A percentile compares a stretch with the other conserved stretches of the same genome.
These are phyloP conservation scores for Tinamus guttatus DNA, from an alignment of 2,113 vertebrate genomes.

Conservation along the genomic window DNA sequence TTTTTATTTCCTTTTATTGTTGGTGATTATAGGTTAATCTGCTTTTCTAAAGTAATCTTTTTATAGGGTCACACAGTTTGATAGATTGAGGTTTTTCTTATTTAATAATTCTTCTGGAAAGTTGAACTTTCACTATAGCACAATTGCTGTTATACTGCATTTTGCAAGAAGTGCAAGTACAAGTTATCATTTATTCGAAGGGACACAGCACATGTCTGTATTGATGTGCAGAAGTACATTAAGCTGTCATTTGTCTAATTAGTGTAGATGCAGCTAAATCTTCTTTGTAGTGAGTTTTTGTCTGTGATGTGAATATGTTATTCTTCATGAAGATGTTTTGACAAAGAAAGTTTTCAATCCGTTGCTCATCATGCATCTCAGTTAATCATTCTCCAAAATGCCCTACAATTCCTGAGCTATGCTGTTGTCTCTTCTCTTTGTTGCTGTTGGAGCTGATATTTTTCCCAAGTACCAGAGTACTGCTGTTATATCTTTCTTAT, in stretches of 20 bases:
- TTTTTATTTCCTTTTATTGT: constrained; percentile 65
- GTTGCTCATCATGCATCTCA: neutral
- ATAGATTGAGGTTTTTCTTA: constrained; percentile 29
- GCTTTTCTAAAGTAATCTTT: constrained; percentile 2
- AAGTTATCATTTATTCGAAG: neutral
- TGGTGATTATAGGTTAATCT: constrained; percentile 58
- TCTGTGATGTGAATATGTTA: neutral
- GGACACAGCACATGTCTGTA: neutral
- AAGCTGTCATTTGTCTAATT: neutral
- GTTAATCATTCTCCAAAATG: neutral
- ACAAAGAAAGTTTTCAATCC: neutral
- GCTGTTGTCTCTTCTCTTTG: neutral
- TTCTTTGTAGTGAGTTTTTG: constrained; percentile 12
- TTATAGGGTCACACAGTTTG: neutral
- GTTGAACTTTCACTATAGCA: neutral
- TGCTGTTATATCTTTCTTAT: neutral
- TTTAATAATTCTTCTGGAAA: constrained; percentile 28
- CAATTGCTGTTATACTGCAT: neutral
- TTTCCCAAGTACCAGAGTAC: neutral
- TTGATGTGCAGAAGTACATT: neutral
- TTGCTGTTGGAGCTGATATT: neutral
- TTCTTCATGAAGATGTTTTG: neutral
- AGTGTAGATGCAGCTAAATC: neutral
- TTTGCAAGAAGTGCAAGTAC: neutral
- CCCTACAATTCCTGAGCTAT: rapidly evolving